phyloP scores from a whole-genome alignment of 2,797 vertebrate genomes.

The Parauchenoglanis punctatus region DNA sequence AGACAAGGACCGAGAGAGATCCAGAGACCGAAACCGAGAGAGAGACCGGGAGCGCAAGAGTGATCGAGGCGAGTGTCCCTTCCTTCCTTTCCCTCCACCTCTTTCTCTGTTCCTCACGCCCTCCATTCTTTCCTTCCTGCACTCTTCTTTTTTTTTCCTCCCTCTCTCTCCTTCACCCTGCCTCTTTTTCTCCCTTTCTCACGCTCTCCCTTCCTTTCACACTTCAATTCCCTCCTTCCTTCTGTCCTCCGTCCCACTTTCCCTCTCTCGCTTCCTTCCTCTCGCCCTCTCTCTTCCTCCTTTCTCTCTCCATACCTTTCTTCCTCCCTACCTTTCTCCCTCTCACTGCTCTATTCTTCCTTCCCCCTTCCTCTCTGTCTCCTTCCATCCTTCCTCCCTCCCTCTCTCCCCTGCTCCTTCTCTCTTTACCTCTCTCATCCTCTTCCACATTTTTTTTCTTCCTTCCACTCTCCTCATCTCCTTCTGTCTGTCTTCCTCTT shows the following conservation, averaged over 20 bases:
- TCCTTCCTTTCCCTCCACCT: background rate
- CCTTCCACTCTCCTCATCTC: background rate
- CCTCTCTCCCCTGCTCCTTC: background rate
- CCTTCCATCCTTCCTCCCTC: background rate
- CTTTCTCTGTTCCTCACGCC: background rate
- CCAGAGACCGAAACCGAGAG: conserved; percentile 78
- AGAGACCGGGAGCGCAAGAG: conserved; percentile 74
- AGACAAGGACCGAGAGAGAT: conserved; percentile 71
- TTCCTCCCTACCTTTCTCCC: background rate
- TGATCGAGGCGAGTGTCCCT: conserved; percentile 59
- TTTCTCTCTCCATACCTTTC: background rate
- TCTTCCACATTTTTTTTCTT: too few species aligned
- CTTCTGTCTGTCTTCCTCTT: background rate
- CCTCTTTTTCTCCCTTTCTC: background rate
- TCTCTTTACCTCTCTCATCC: background rate
- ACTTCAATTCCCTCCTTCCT: background rate
- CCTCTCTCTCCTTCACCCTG: background rate
- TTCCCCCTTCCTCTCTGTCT: too few species aligned
- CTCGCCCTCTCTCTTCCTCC: fast-evolving
- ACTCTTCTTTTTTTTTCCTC: background rate
- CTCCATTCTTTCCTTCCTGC: background rate
- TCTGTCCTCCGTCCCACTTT: too few species aligned
- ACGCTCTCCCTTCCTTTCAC: background rate
- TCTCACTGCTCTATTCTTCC: too few species aligned
- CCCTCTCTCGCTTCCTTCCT: too few species aligned